phyloP scores from a whole-genome alignment of 2,797 vertebrate genomes.

The Mallotus villosus region DNA sequence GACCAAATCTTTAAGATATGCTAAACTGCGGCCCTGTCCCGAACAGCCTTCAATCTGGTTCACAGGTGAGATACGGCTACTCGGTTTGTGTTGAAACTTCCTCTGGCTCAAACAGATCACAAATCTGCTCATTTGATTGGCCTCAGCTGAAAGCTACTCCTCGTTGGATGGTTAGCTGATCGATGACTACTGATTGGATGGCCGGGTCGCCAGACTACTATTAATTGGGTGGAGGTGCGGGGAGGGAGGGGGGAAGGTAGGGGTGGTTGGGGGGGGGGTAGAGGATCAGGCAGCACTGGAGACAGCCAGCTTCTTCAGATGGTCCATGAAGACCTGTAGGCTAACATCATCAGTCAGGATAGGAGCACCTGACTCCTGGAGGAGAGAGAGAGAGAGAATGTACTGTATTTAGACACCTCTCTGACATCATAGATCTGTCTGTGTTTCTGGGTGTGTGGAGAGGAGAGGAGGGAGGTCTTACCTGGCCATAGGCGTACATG shows the following conservation, averaged over 20 bases:
- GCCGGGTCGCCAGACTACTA: background rate
- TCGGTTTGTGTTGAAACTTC: too few species aligned
- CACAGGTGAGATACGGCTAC: too few species aligned
- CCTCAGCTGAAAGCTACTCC: background rate
- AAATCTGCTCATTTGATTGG: background rate
- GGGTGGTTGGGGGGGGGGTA: background rate
- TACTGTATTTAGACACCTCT: background rate
- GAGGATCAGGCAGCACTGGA: conserved; percentile 87
- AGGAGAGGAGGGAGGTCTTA: conserved; percentile 57
- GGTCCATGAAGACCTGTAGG: conserved; percentile 98
- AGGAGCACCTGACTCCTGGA: conserved; percentile 91
- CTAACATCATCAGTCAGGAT: conserved; percentile 98
- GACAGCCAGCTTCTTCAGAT: conserved; percentile 96
- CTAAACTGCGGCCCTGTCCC: too few species aligned
- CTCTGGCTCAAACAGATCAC: background rate
- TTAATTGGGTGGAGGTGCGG: background rate
- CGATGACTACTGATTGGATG: conserved; percentile 1
- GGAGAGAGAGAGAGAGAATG: background rate
- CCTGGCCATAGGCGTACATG: conserved; percentile 97
- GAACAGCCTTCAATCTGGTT: too few species aligned
- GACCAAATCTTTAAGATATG: too few species aligned
- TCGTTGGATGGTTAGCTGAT: background rate
- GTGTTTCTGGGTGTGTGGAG: background rate
- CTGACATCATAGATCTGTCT: background rate
- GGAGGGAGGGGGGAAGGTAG: background rate